Percentiles rank a stretch among this genome's conserved stretches.
Evolutionary conservation across 2,888 invertebrate species (phyloP).

Genomic region (Pseudeuparius sepicola): DNA sequence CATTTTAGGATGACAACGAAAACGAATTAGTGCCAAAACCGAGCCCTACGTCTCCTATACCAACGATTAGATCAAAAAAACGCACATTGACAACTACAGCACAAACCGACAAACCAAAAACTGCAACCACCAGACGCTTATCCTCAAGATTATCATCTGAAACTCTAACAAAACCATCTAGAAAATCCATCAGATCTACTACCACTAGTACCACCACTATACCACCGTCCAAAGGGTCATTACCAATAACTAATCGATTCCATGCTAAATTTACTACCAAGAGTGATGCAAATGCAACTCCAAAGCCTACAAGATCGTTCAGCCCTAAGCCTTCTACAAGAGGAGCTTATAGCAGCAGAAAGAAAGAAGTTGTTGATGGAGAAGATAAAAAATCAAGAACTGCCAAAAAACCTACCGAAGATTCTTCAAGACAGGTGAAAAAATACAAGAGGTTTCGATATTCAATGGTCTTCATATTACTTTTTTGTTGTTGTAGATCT

Average conservation of each 20-base stretch:
- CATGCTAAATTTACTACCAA: conserved; percentile 21
- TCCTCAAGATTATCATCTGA: too few relatives aligned
- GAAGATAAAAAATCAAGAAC: conserved; percentile 7
- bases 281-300: conserved; percentile 6
- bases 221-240: too few relatives aligned
- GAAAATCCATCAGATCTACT: conserved; percentile 19
- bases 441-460: conserved; percentile 11
- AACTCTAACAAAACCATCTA: conserved; percentile 12
- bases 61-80: conserved; percentile 24
- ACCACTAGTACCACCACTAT: conserved; percentile 7
- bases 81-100: conserved; percentile 25
- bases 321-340: conserved; percentile 22
- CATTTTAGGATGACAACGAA: too few relatives aligned
- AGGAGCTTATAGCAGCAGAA: conserved; percentile 31
- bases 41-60: conserved; percentile 14
- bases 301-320: conserved; percentile 9
- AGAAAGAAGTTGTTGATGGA: conserved; percentile 14
- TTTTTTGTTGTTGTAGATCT: too few relatives aligned
- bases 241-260: conserved; percentile 28
- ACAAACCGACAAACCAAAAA: conserved; percentile 17
- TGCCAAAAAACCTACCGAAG: conserved; percentile 9
- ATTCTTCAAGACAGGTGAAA: conserved; percentile 20
- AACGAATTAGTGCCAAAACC: conserved; percentile 28
- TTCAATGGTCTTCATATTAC: too few relatives aligned
- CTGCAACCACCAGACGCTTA: too few relatives aligned